Evolutionary conservation across 2,797 vertebrate species (phyloP).

Genomic region (Neosalanx taihuensis): DNA sequence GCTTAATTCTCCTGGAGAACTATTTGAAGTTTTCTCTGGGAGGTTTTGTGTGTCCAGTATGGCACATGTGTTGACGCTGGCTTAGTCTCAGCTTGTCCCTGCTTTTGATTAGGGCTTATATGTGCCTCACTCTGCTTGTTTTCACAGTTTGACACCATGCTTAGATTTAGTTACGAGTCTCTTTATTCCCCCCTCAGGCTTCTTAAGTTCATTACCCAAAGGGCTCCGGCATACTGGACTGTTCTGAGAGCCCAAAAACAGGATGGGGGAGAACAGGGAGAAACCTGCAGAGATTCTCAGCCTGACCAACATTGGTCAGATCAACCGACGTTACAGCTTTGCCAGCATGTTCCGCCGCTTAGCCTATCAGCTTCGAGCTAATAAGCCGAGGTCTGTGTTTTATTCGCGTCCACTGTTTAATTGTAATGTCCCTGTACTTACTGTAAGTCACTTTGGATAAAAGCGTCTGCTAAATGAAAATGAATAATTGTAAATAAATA

Average conservation of each 20-base stretch:
- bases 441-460: no score
- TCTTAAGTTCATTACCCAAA: constrained; percentile 65
- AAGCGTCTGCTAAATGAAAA: no score
- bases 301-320: constrained; percentile 39
- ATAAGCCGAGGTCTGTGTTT: constrained; percentile 9
- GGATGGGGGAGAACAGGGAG: constrained; percentile 10
- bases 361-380: constrained; percentile 47
- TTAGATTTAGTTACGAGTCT: constrained; percentile 61
- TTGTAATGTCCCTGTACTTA: constrained; percentile 20
- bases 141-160: constrained; percentile 62
- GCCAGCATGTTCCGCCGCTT: constrained; percentile 54
- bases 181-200: constrained; percentile 57
- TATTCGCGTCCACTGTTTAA: no score
- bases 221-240: constrained; percentile 52
- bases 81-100: constrained; percentile 29
- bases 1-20: no score
- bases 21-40: background rate
- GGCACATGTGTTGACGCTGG: background rate
- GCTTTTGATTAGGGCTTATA: constrained; percentile 59
- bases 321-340: constrained; percentile 43
- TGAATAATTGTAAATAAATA: no score
- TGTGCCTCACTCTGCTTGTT: constrained; percentile 57
- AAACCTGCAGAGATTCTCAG: constrained; percentile 37
- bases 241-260: constrained; percentile 42
- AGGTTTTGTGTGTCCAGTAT: background rate